Percentiles rank a stretch among this genome's conserved stretches.
Conservation (phyloP, 2,113 vertebrate species). For the Pionites leucogaster region DNA sequence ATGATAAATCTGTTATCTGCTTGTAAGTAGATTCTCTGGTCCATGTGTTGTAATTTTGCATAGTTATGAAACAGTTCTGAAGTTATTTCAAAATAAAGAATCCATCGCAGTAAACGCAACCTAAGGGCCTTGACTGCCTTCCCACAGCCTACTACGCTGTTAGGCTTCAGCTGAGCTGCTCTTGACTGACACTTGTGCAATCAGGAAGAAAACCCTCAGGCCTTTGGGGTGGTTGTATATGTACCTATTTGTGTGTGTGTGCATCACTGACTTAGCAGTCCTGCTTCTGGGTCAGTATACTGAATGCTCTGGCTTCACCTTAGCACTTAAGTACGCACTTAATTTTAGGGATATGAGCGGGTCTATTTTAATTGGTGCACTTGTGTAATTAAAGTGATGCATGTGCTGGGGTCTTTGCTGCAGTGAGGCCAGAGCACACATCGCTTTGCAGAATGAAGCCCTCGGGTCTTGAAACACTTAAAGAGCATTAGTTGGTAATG, state of each 20-base stretch:
- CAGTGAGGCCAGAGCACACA: not conserved
- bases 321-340: not conserved
- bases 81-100: slow-evolving; percentile 24
- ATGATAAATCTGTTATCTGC: not conserved
- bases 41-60: not conserved
- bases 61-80: slow-evolving; percentile 5
- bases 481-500: not conserved
- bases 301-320: not conserved
- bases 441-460: not conserved
- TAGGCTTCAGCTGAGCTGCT: slow-evolving; percentile 11
- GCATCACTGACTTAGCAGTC: not conserved
- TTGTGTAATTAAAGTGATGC: slow-evolving; percentile 27
- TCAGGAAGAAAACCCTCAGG: not conserved
- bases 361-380: not conserved
- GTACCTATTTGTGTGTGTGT: not conserved
- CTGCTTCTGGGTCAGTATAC: not conserved
- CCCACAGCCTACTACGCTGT: not conserved
- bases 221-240: not conserved
- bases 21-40: not conserved
- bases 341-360: fast-evolving
- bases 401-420: not conserved
- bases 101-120: not conserved
- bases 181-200: not conserved
- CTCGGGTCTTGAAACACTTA: not conserved
- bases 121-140: not conserved